These are phyloP conservation scores for Eurystomus glaucurus DNA, from an alignment of 2,797 vertebrate species.

Conservation along the genomic window DNA sequence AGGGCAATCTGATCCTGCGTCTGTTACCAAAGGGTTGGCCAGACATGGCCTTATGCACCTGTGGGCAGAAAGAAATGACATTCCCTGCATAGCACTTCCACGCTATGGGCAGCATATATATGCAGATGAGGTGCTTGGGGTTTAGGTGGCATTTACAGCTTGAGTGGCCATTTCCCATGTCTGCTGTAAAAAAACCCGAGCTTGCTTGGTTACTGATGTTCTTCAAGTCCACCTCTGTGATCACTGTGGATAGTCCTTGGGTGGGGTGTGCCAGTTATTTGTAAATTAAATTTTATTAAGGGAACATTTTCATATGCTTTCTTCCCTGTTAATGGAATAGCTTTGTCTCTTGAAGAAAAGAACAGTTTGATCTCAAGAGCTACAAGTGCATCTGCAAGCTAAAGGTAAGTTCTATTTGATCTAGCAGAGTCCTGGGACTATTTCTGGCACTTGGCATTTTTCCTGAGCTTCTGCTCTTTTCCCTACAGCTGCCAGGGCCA, in stretches of 20 bases:
- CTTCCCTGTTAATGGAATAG: background rate
- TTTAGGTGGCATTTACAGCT: background rate
- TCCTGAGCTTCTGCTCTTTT: background rate
- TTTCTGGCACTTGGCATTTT: background rate
- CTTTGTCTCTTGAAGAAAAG: background rate
- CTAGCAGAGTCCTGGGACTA: background rate
- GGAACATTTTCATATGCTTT: accelerated
- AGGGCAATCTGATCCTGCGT: background rate
- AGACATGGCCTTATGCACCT: too few species aligned
- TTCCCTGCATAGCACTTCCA: background rate
- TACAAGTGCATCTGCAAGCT: background rate
- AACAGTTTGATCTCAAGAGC: background rate
- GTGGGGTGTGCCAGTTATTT: background rate
- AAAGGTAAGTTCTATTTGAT: background rate
- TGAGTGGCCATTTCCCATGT: accelerated
- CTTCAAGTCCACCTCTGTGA: background rate
- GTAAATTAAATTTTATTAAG: background rate
- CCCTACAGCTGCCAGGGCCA: background rate
- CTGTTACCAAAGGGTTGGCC: background rate
- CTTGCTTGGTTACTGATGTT: background rate
- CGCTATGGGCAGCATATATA: background rate
- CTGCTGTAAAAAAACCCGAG: background rate
- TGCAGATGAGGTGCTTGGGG: background rate
- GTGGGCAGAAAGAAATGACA: background rate
- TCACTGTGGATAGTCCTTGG: background rate